Evolutionary conservation across 2,797 vertebrate species (phyloP).

Genomic region (Threskiornis aethiopicus): DNA sequence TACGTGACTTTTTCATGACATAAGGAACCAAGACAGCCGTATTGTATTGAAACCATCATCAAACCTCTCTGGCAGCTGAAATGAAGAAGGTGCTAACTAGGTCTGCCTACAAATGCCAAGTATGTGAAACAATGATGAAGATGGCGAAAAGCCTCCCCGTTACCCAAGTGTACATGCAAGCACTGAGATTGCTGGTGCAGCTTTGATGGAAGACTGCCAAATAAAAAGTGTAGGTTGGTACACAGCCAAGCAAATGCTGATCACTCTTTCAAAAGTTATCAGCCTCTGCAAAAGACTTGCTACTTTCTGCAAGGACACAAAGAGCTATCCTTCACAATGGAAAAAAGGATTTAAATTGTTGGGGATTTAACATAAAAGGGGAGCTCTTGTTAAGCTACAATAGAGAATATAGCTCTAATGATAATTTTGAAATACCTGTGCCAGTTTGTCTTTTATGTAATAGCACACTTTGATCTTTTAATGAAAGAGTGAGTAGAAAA

Average conservation of each 20-base stretch:
- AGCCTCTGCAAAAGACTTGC: not conserved
- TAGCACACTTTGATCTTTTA: slow-evolving; percentile 20
- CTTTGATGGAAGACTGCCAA: not conserved
- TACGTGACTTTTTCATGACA: not conserved
- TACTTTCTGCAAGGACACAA: not conserved
- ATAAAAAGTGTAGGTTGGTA: not conserved
- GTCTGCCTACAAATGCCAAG: not conserved
- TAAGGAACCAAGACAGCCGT: not conserved
- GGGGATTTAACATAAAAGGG: not conserved
- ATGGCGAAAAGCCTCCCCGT: not conserved
- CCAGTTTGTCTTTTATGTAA: slow-evolving; percentile 25
- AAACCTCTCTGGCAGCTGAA: not conserved
- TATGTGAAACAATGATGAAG: not conserved
- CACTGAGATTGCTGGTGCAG: not conserved
- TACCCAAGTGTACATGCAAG: not conserved
- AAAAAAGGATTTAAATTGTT: not conserved
- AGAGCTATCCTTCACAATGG: not conserved
- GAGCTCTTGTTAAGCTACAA: not conserved
- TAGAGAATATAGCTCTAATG: not conserved
- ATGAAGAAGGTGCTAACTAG: not conserved
- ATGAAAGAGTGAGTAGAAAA: slow-evolving; percentile 26
- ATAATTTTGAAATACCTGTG: slow-evolving; percentile 31
- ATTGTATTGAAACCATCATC: not conserved
- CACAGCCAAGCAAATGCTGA: not conserved
- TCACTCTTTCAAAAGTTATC: not conserved